phyloP scores from a whole-genome alignment of 1,140 invertebrate genomes.

The Agrypnia vestita region DNA sequence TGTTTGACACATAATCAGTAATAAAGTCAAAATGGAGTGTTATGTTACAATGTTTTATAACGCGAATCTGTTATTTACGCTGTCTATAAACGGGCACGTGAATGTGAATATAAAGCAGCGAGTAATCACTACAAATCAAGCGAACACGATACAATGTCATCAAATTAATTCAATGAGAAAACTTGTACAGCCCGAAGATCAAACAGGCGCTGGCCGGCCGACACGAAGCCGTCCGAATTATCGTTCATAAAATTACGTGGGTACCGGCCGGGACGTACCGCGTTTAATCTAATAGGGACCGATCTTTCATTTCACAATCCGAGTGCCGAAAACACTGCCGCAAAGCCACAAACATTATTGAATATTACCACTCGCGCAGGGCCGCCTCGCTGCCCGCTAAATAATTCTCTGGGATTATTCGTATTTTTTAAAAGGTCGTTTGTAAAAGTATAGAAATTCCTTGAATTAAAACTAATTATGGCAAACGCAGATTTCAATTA shows the following conservation, averaged over 20 bases:
- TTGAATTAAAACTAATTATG: too few relatives aligned
- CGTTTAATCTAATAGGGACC: slow-evolving; percentile 35
- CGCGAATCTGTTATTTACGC: too few relatives aligned
- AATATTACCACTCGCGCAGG: slow-evolving; percentile 3
- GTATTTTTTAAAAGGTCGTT: too few relatives aligned
- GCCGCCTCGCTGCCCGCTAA: not conserved
- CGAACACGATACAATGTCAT: slow-evolving; percentile 9
- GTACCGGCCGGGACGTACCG: not conserved
- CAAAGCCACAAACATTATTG: slow-evolving; percentile 36
- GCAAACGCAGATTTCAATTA: too few relatives aligned
- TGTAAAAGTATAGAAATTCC: too few relatives aligned
- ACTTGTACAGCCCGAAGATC: not conserved
- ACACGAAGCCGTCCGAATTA: slow-evolving; percentile 2
- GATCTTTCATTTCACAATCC: slow-evolving; percentile 44
- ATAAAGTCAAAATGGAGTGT: too few relatives aligned
- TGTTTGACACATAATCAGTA: too few relatives aligned
- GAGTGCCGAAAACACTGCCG: slow-evolving; percentile 20
- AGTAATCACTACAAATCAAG: slow-evolving; percentile 3
- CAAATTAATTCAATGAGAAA: slow-evolving; percentile 28
- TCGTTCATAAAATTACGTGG: slow-evolving; percentile 26
- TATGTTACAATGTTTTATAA: too few relatives aligned
- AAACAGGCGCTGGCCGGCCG: not conserved
- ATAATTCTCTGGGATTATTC: too few relatives aligned
- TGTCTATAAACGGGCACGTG: too few relatives aligned
- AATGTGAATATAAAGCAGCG: too few relatives aligned